Percentiles rank a stretch among this genome's conserved stretches.
Evolutionary conservation across 2,113 vertebrate genomes (phyloP).

Genomic region (Pantherophis guttatus): DNA sequence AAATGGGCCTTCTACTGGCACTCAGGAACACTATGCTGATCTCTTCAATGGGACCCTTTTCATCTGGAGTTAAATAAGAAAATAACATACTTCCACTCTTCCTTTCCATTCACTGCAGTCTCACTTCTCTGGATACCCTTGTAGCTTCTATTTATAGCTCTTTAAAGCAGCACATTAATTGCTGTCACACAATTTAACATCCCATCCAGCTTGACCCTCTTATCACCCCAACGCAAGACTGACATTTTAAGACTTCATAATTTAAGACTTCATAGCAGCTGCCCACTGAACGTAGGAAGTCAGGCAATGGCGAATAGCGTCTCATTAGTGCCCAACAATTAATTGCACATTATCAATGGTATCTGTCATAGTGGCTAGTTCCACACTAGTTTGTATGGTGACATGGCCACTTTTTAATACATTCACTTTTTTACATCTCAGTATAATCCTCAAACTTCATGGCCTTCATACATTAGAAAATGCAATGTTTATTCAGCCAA

Average conservation of each 20-base stretch:
- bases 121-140: not conserved
- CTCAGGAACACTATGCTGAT: not conserved
- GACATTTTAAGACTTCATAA: not conserved
- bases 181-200: not conserved
- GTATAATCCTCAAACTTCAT: not conserved
- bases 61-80: not conserved
- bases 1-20: not conserved
- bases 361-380: not conserved
- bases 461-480: not conserved
- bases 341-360: not conserved
- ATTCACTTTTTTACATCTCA: not conserved
- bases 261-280: not conserved
- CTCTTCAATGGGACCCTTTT: not conserved
- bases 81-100: not conserved
- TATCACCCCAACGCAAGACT: not conserved
- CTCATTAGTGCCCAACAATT: not conserved
- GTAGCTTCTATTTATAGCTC: not conserved
- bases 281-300: not conserved
- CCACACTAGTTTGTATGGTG: not conserved
- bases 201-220: not conserved
- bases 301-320: not conserved
- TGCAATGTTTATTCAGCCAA: not conserved
- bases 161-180: not conserved
- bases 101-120: not conserved
- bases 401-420: not conserved